These are phyloP conservation scores for Seriola dumerili DNA, from an alignment of 2,113 vertebrate genomes.

Conservation along the genomic window DNA sequence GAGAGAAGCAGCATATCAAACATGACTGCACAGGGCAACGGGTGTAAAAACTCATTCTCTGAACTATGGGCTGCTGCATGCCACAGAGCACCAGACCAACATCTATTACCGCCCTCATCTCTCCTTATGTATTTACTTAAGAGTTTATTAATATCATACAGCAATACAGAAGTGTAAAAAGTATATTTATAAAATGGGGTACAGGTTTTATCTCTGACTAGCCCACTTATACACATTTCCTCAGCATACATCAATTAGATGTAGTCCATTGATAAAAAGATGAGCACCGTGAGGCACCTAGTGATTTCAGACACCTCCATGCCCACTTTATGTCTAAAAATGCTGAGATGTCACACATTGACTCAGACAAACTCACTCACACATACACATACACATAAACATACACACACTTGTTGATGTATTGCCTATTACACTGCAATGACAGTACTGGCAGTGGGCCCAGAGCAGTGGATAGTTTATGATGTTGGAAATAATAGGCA, in stretches of 20 bases:
- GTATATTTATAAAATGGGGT: too few relatives aligned
- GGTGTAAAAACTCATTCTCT: constrained; percentile 45
- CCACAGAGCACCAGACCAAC: constrained; percentile 25
- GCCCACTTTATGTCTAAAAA: constrained; percentile 29
- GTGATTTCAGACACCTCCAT: constrained; percentile 17
- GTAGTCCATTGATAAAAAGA: constrained; percentile 25
- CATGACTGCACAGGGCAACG: constrained; percentile 62
- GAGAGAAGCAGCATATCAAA: constrained; percentile 71
- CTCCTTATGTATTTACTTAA: constrained; percentile 30
- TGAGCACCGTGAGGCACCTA: not conserved
- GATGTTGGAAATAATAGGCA: constrained; percentile 68
- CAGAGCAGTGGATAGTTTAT: constrained; percentile 73
- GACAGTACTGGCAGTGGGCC: constrained; percentile 67
- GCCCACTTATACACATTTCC: not conserved
- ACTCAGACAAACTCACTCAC: constrained; percentile 28
- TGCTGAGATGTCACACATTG: constrained; percentile 24
- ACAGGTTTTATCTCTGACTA: constrained; percentile 2
- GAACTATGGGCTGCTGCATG: constrained; percentile 30
- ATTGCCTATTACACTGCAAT: constrained; percentile 70
- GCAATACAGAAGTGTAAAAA: not conserved
- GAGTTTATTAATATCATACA: constrained; percentile 15
- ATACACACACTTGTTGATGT: constrained; percentile 62
- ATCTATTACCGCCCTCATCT: constrained; percentile 23
- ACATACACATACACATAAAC: constrained; percentile 24
- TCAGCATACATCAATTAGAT: not conserved